Evolutionary conservation across 1,140 invertebrate species (phyloP), one percentile per base, ranked within the genome.

Genomic region (Euwallacea similis): DNA sequence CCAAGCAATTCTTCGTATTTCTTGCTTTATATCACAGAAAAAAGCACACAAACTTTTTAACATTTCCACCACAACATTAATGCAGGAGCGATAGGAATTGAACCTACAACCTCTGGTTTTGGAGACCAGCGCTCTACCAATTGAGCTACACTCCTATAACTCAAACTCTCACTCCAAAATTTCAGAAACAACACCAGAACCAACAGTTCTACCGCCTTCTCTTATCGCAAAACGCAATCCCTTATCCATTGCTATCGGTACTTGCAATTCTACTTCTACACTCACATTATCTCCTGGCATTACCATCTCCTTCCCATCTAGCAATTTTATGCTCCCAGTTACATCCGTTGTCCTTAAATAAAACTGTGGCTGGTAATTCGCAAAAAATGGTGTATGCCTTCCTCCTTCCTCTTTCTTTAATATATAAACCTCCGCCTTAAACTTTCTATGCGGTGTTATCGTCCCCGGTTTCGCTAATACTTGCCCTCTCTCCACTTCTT

Each of bases 281-380:
- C 89, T 60, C 42, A 89, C 84, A 84, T 97, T 95, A 86, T 98
- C 96, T 69, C 97, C 97, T 16, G 96, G 96, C 96, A 99, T 98
- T 13, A 94, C 86, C 90, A 98, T 91, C 62, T 92, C 90, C 76
- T 91, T 93, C n/a, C n/a, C n/a, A 55, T 87, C 86, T 11, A 86
- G 84, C 58, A 96, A 86, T 53, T 81, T 82, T 11, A 97, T 83
- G 80, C 93, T 90, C 2, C 85, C 86, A 9, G 93, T 85, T 78
- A 90, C 91, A 81, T 97, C 93, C 95, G 96, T 98, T 0, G 95
- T 98, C 82, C 91, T 91, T 43, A 92, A 94, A 81, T 90, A 98
- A 87, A 98, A 90, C 80, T 93, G 90, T 46, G 93, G 81, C 72
- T 94, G 91, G 73, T 90, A 89, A 72, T 85, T 90, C 46, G 89